phyloP scores from a whole-genome alignment of 2,888 invertebrate species.

The Aricia artaxerxes region DNA sequence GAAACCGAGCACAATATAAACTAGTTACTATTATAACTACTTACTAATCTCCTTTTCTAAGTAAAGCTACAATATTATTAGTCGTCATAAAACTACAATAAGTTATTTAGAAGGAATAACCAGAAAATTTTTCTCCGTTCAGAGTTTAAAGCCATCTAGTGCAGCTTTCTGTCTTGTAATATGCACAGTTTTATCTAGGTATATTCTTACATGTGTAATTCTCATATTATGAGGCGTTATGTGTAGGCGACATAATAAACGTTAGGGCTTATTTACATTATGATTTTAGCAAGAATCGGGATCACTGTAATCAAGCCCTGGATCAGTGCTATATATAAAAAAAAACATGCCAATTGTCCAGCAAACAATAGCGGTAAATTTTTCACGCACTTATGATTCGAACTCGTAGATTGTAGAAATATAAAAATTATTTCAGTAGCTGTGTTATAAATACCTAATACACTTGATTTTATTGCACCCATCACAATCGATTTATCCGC shows the following conservation, averaged over 20 bases:
- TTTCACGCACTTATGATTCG: background rate
- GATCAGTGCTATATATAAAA: background rate
- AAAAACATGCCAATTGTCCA: background rate
- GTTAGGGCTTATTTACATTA: background rate
- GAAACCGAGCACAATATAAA: background rate
- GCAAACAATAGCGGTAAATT: background rate
- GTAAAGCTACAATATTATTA: slow-evolving; percentile 9
- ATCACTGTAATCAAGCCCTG: background rate
- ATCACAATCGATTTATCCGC: background rate
- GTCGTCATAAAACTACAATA: background rate
- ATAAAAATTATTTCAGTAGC: background rate
- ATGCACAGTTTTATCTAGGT: too few relatives aligned
- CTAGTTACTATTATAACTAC: background rate
- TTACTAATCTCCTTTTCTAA: background rate
- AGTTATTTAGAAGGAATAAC: background rate
- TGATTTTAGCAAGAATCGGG: background rate
- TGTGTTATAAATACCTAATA: background rate
- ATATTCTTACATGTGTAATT: background rate
- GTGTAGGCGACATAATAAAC: too few relatives aligned
- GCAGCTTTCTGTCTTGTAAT: background rate
- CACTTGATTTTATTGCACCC: background rate
- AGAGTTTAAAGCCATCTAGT: background rate
- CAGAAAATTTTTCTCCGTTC: too few relatives aligned
- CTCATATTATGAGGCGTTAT: too few relatives aligned
- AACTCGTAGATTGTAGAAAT: background rate